phyloP scores from a whole-genome alignment of 1,140 invertebrate species.

The Oreohelix idahoensis region DNA sequence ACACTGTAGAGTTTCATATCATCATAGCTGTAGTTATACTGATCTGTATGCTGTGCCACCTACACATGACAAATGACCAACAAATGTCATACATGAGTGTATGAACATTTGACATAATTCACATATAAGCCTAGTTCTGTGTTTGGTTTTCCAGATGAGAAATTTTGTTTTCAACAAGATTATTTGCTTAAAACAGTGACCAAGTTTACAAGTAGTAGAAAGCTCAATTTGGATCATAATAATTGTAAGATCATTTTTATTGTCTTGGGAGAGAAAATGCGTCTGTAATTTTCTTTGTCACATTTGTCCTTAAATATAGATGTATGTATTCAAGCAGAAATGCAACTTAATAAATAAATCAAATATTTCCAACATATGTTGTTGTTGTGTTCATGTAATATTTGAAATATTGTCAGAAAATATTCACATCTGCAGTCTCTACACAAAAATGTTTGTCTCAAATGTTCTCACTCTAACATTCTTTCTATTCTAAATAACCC shows the following conservation, averaged over 20 bases:
- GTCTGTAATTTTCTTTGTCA: background rate
- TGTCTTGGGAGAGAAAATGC: background rate
- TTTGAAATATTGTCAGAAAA: too few species aligned
- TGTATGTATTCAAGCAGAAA: constrained; percentile 15
- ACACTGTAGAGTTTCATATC: too few species aligned
- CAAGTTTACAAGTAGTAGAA: background rate
- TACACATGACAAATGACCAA: too few species aligned
- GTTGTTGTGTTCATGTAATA: too few species aligned
- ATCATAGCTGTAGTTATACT: too few species aligned
- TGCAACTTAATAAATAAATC: constrained; percentile 16
- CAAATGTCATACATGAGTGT: too few species aligned
- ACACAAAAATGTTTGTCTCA: too few species aligned
- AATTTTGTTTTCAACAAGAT: background rate
- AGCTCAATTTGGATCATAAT: background rate
- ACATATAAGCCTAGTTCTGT: background rate
- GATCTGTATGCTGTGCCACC: too few species aligned
- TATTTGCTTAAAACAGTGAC: background rate
- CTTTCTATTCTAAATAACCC: too few species aligned
- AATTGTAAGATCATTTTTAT: background rate
- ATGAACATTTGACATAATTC: background rate
- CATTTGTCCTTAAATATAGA: background rate
- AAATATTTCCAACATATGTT: background rate
- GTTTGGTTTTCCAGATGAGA: background rate
- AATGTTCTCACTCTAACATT: too few species aligned
- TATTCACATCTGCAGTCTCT: too few species aligned